A percentile compares a stretch with the other conserved stretches of the same genome.
Evolutionary conservation across 2,888 invertebrate genomes (phyloP).

Genomic region (Diarsia mendica): DNA sequence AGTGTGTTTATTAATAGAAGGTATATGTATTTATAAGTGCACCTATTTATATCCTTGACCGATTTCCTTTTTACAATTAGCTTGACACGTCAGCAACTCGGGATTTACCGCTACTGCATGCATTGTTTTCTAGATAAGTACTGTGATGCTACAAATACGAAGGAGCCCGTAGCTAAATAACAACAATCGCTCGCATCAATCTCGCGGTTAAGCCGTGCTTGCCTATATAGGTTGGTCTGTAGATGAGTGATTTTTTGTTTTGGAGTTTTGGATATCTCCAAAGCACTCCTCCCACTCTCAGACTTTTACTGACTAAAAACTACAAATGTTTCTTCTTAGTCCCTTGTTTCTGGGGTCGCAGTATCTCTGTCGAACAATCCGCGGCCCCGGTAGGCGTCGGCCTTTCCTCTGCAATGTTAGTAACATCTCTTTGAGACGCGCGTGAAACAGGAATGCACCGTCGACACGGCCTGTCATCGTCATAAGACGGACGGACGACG

Average conservation of each 20-base stretch:
- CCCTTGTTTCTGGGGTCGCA: too few relatives aligned
- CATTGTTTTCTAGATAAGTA: slow-evolving; percentile 4
- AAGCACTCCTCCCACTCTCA: too few relatives aligned
- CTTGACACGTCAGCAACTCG: slow-evolving; percentile 4
- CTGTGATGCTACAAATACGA: not conserved
- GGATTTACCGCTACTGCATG: slow-evolving; percentile 14
- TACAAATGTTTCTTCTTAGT: too few relatives aligned
- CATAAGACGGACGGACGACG: too few relatives aligned
- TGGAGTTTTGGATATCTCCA: too few relatives aligned
- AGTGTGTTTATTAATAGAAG: slow-evolving; percentile 25
- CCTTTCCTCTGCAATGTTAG: too few relatives aligned
- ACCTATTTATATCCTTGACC: slow-evolving; percentile 37
- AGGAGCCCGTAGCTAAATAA: not conserved
- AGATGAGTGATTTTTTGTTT: not conserved
- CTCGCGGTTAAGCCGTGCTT: not conserved
- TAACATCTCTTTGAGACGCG: too few relatives aligned
- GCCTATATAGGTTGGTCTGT: not conserved
- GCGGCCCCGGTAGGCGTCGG: too few relatives aligned
- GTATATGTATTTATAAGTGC: slow-evolving; percentile 15
- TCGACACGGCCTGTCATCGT: too few relatives aligned
- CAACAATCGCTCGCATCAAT: not conserved
- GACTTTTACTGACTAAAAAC: too few relatives aligned
- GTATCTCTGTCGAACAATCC: too few relatives aligned
- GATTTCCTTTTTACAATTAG: slow-evolving; percentile 27
- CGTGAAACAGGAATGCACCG: too few relatives aligned